A percentile compares a stretch with the other conserved stretches of the same genome.
Conservation (phyloP, 1,140 invertebrate genomes). For the Danaus melanippus region DNA sequence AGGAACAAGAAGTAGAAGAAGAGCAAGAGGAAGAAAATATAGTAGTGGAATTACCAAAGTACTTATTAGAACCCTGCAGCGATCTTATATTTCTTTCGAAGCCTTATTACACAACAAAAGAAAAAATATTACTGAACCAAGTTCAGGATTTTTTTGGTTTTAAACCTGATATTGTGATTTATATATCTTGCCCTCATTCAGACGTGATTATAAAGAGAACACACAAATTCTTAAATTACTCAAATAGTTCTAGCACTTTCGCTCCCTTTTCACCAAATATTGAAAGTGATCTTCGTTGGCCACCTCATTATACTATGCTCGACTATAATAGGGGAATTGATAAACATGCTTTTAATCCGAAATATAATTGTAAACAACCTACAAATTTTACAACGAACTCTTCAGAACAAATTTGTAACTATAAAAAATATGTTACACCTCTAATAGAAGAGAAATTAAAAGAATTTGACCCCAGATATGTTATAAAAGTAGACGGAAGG, state of each 20-base stretch:
- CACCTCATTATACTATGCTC: constrained; percentile 34
- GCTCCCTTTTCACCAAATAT: constrained; percentile 32
- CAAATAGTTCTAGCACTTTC: constrained; percentile 30
- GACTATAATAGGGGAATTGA: constrained; percentile 37
- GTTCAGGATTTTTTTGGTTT: constrained; percentile 44
- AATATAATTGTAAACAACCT: constrained; percentile 57
- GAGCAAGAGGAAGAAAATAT: constrained; percentile 35
- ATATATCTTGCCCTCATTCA: constrained; percentile 68
- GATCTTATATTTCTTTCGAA: constrained; percentile 32
- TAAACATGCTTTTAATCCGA: constrained; percentile 41
- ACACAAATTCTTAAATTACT: constrained; percentile 61
- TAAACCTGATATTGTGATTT: constrained; percentile 71
- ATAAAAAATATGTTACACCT: constrained; percentile 47
- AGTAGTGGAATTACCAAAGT: constrained; percentile 44
- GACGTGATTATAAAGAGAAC: constrained; percentile 65
- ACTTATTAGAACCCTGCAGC: constrained; percentile 43
- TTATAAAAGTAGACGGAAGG: constrained; percentile 73
- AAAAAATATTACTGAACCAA: constrained; percentile 37
- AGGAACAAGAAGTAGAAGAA: constrained; percentile 30
- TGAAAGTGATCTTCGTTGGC: constrained; percentile 44
- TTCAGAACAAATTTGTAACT: constrained; percentile 61
- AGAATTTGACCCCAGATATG: constrained; percentile 65
- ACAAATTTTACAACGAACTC: constrained; percentile 58
- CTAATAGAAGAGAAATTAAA: constrained; percentile 68
- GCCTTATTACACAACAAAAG: constrained; percentile 29